A percentile compares a stretch with the other conserved stretches of the same genome.
Evolutionary conservation across 2,888 invertebrate genomes (phyloP).

Genomic region (Sphaerophoria taeniata): DNA sequence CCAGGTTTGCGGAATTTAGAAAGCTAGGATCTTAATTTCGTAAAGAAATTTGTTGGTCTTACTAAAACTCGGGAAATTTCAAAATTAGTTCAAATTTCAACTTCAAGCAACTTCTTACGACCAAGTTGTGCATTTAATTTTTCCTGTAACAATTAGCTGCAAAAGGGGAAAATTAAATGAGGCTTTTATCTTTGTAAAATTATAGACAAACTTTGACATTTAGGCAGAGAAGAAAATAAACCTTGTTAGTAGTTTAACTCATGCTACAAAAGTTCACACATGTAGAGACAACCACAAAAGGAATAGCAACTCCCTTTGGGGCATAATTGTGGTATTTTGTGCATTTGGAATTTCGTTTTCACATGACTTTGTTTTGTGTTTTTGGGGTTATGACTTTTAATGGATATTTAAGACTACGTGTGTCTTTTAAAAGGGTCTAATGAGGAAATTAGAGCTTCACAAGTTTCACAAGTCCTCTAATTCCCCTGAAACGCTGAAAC

Average conservation of each 20-base stretch:
- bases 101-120: background rate
- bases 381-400: background rate
- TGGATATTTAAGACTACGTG: no score
- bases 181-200: conserved; percentile 37
- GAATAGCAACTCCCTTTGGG: background rate
- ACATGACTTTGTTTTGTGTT: background rate
- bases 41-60: no score
- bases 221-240: background rate
- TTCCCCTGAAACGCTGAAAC: no score
- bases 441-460: no score
- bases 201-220: conserved; percentile 13
- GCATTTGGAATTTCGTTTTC: background rate
- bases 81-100: no score
- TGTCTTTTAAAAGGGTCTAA: no score
- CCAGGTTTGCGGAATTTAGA: no score
- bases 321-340: background rate
- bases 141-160: conserved; percentile 2
- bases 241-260: background rate
- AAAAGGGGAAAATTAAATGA: conserved; percentile 29
- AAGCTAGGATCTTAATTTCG: no score
- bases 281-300: background rate
- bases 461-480: no score
- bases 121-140: background rate
- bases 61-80: no score
- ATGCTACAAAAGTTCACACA: background rate